Evolutionary conservation across 2,797 vertebrate genomes (phyloP), one percentile per base, ranked within the genome.

Genomic region (Urosaurus nigricauda): DNA sequence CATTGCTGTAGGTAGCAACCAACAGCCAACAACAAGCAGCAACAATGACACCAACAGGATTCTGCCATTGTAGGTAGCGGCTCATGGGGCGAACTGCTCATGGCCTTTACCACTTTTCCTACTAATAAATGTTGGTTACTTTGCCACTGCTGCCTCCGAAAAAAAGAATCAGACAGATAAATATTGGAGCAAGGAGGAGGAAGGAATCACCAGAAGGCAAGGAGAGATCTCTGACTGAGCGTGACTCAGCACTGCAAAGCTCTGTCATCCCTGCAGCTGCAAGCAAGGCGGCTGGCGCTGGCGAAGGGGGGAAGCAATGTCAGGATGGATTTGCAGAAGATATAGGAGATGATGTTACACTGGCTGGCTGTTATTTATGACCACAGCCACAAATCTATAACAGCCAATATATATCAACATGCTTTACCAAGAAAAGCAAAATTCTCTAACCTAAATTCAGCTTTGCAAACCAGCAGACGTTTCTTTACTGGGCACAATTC

Each of bases 211-310:
- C 9, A 35, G 5, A 11, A 65, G 29, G 63, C 47, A 5, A 71
- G 2, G 13, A n/a, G 6, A 26, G 75, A 19, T 47, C 53, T 24
- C 40, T 6, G 32, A 65, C 21, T 32, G 51, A 78, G 32, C 32
- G 9, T 89, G 88, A 89, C 77, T 85, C 88, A 89, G 83, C 88
- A 63, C 16, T 37, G 77, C n/a, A 9, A 74, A 37, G 4, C 56
- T 24, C 60, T 29, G 12, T 32, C 77, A 43, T 4, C 32, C 29
- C 77, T 51, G 56, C 77, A 80, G 83, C 53, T 24, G 77, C 37
- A 32, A 65, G 14, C 29, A 4, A 79, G 8, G 74, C 12, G 26
- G 37, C 29, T 9, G 83, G 53, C 14, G 37, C 24, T 5, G 32
- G 56, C 2, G 24, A 17, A 40, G 6, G 6, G 11, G 6, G 2